A percentile compares a stretch with the other conserved stretches of the same genome.
Conservation (phyloP, 53 echinoderm and acorn worm species). For the Temnopleurus reevesii region DNA sequence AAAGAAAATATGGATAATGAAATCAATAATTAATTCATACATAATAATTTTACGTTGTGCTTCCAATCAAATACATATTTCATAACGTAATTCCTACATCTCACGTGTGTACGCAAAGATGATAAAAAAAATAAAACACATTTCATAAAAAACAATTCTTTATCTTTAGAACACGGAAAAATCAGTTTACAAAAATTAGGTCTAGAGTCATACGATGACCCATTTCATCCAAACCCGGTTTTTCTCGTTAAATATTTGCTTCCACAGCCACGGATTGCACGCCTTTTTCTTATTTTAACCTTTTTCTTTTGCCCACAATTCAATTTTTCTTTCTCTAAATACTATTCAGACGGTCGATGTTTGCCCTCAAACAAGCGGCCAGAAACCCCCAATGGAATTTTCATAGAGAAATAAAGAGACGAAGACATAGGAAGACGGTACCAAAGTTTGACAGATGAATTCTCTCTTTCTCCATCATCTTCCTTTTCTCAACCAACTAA, state of each 20-base stretch:
- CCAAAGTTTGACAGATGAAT: slow-evolving; percentile 22
- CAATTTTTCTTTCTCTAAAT: slow-evolving; percentile 46
- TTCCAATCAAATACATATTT: too few species aligned
- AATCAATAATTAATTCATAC: too few species aligned
- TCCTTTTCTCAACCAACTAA: not conserved
- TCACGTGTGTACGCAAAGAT: too few species aligned
- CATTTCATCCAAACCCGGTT: slow-evolving; percentile 16
- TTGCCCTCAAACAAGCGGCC: slow-evolving; percentile 51
- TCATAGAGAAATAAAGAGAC: not conserved
- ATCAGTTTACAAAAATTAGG: slow-evolving; percentile 15
- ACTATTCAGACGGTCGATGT: slow-evolving; percentile 12
- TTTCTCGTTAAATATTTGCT: slow-evolving; percentile 52
- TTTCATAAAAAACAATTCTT: too few species aligned
- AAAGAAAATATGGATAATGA: too few species aligned
- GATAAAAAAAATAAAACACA: too few species aligned
- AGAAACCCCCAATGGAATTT: slow-evolving; percentile 8
- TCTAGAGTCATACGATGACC: slow-evolving; percentile 11
- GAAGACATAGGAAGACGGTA: not conserved
- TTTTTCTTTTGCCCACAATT: not conserved
- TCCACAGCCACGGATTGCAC: not conserved
- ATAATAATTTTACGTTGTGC: too few species aligned
- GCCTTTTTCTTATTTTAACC: not conserved
- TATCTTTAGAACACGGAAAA: too few species aligned
- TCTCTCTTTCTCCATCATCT: not conserved
- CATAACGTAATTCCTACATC: too few species aligned